phyloP scores from a whole-genome alignment of 2,113 vertebrate genomes.

The Calyptommatus sinebrachiatus region DNA sequence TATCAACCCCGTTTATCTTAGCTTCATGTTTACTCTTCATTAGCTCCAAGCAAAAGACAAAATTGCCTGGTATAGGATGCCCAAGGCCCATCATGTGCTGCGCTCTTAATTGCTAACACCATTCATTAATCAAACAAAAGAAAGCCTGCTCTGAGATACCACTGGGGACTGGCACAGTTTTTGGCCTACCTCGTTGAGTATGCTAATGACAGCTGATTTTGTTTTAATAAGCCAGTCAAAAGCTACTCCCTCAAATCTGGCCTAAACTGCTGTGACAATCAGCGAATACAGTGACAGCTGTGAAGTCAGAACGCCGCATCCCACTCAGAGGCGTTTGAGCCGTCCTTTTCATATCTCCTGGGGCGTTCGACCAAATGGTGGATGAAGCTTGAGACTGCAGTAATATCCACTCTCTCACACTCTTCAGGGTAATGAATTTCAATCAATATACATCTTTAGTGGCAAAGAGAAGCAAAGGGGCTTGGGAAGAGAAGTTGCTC shows the following conservation, averaged over 20 bases:
- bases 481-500: rapidly evolving
- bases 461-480: background rate
- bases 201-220: slow-evolving; percentile 39
- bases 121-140: slow-evolving; percentile 59
- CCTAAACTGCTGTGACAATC: slow-evolving; percentile 48
- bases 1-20: slow-evolving; percentile 56
- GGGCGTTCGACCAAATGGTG: slow-evolving; percentile 41
- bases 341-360: slow-evolving; percentile 2
- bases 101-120: slow-evolving; percentile 46
- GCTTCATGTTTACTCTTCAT: slow-evolving; percentile 57
- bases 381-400: slow-evolving; percentile 70
- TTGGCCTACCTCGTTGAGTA: slow-evolving; percentile 41
- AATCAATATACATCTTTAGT: slow-evolving; percentile 44
- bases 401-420: slow-evolving; percentile 64
- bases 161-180: slow-evolving; percentile 15
- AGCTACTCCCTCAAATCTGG: slow-evolving; percentile 37
- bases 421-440: slow-evolving; percentile 60
- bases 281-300: slow-evolving; percentile 44
- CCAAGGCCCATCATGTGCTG: background rate
- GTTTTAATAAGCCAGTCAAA: slow-evolving; percentile 46
- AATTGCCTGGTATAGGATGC: slow-evolving; percentile 43
- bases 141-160: slow-evolving; percentile 10
- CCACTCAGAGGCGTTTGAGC: rapidly evolving
- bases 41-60: slow-evolving; percentile 51
- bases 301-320: background rate